These are phyloP conservation scores for Entomobrya multifasciata DNA, from an alignment of 2,888 invertebrate genomes.

Conservation along the genomic window DNA sequence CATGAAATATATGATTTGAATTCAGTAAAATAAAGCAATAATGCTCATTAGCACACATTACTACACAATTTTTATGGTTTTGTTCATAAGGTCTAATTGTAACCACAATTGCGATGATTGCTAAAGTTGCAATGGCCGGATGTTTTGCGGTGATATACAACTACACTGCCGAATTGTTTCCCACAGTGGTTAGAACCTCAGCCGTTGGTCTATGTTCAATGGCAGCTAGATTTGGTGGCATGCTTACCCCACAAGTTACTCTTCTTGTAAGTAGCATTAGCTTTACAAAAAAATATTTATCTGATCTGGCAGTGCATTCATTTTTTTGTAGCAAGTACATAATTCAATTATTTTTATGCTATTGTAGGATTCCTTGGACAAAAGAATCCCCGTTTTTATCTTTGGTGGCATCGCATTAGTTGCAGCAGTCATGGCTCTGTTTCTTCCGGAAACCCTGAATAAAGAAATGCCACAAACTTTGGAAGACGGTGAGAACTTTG, in stretches of 20 bases:
- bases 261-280: conserved; percentile 84
- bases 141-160: conserved; percentile 93
- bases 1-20: background rate
- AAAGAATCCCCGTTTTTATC: conserved; percentile 88
- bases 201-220: conserved; percentile 92
- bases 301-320: too few species aligned
- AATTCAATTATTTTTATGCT: too few species aligned
- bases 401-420: conserved; percentile 88
- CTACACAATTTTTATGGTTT: background rate
- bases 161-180: conserved; percentile 89
- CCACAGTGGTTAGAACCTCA: conserved; percentile 91
- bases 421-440: conserved; percentile 88
- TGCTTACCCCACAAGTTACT: conserved; percentile 89
- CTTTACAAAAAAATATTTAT: too few species aligned
- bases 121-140: conserved; percentile 91
- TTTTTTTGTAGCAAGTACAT: too few species aligned
- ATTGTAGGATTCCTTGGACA: conserved; percentile 90
- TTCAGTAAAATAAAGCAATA: too few species aligned
- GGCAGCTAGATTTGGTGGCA: conserved; percentile 91
- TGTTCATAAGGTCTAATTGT: conserved; percentile 74
- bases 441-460: conserved; percentile 91
- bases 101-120: conserved; percentile 83
- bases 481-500: conserved; percentile 91
- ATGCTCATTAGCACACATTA: too few species aligned
- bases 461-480: conserved; percentile 92